A percentile compares a stretch with the other conserved stretches of the same genome.
phyloP scores from a whole-genome alignment of 2,888 invertebrate genomes.

The Phaedon cochleariae region DNA sequence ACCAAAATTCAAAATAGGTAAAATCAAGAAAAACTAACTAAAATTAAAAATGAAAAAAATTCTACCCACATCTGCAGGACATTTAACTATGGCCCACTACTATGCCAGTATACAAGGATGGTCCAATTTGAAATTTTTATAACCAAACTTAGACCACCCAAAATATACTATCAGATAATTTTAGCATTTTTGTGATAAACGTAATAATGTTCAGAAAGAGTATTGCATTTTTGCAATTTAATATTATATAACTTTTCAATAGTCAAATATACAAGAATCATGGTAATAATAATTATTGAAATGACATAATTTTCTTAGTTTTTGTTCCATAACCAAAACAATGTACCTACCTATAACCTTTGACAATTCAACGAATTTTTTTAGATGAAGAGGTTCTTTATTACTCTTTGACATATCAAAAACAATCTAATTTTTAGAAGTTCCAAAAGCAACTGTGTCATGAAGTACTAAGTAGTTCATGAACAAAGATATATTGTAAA shows the following conservation, averaged over 20 bases:
- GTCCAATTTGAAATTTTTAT: neutral
- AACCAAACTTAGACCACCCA: neutral
- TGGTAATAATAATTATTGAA: too few relatives aligned
- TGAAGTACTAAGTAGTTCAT: neutral
- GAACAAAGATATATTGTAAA: constrained; percentile 43
- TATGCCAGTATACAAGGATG: neutral
- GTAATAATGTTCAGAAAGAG: neutral
- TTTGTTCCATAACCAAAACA: neutral
- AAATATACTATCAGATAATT: neutral
- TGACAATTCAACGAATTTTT: neutral
- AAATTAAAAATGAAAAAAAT: too few relatives aligned
- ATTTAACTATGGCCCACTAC: neutral
- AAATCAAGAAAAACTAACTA: too few relatives aligned
- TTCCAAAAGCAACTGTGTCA: neutral
- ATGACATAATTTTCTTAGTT: too few relatives aligned
- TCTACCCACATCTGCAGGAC: neutral
- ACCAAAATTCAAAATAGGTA: too few relatives aligned
- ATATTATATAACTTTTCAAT: neutral
- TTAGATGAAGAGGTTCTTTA: neutral
- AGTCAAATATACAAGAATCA: too few relatives aligned
- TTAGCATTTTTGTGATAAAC: neutral
- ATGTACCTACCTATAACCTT: neutral
- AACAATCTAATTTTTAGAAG: neutral
- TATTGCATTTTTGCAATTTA: neutral
- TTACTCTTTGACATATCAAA: neutral